Percentiles rank a stretch among this genome's conserved stretches.
phyloP scores from a whole-genome alignment of 1,140 invertebrate species.

The Lineus longissimus region DNA sequence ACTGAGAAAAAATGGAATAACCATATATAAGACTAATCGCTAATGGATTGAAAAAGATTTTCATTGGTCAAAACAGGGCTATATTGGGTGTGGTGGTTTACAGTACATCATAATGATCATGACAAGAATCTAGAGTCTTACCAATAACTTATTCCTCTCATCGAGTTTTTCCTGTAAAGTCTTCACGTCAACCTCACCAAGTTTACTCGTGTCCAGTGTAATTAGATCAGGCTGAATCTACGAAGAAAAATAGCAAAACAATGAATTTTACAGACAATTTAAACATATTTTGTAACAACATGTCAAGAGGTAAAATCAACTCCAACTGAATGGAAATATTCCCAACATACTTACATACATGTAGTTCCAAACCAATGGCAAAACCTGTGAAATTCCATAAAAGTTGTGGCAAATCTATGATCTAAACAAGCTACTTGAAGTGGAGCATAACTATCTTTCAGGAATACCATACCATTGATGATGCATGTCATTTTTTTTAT shows the following conservation, averaged over 20 bases:
- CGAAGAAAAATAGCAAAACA: conserved; percentile 33
- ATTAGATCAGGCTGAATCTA: conserved; percentile 89
- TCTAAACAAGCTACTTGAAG: no score
- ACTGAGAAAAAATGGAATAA: conserved; percentile 58
- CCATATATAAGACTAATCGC: no score
- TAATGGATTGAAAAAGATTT: not conserved
- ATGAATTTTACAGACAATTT: not conserved
- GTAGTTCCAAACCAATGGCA: no score
- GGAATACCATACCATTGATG: no score
- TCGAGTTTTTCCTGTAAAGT: conserved; percentile 77
- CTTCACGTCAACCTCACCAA: conserved; percentile 59
- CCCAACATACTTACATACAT: no score
- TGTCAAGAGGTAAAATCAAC: no score
- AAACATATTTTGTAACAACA: not conserved
- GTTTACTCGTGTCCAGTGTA: conserved; percentile 72
- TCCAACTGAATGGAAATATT: no score
- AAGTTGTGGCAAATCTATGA: no score
- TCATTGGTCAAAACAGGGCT: not conserved
- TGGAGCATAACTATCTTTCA: no score
- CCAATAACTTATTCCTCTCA: conserved; percentile 69
- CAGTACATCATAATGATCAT: no score
- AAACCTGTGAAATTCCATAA: no score
- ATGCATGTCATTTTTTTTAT: no score
- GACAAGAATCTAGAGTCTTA: conserved; percentile 49
- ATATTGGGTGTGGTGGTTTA: not conserved